Conservation (phyloP, 2,888 invertebrate species). For the Ormyrus pomaceus region DNA sequence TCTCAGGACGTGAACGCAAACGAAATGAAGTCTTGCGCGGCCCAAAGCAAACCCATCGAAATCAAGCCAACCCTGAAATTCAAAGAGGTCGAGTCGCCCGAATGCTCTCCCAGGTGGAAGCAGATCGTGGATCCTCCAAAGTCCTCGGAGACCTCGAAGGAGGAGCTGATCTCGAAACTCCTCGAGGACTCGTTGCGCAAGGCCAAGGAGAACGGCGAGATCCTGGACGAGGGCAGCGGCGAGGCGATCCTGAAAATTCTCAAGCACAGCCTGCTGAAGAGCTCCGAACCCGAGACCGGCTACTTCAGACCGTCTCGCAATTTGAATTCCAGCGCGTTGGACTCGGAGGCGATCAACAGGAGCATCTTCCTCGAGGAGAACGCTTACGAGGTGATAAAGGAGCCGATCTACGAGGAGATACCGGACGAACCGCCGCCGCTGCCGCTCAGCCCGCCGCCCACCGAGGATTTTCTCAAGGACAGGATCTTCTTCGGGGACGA, state of each 20-base stretch:
- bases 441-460: slow-evolving; percentile 86
- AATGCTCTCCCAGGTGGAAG: slow-evolving; percentile 41
- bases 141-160: slow-evolving; percentile 63
- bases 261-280: slow-evolving; percentile 72
- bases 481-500: slow-evolving; percentile 78
- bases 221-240: slow-evolving; percentile 71
- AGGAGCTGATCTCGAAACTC: slow-evolving; percentile 70
- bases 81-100: slow-evolving; percentile 34
- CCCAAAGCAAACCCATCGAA: slow-evolving; percentile 37
- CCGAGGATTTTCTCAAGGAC: slow-evolving; percentile 82
- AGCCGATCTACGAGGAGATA: slow-evolving; percentile 77
- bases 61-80: slow-evolving; percentile 10
- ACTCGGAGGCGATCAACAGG: slow-evolving; percentile 69
- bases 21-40: slow-evolving; percentile 3
- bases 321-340: slow-evolving; percentile 61
- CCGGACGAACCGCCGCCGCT: slow-evolving; percentile 80
- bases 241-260: slow-evolving; percentile 72
- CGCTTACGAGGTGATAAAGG: slow-evolving; percentile 75
- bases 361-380: slow-evolving; percentile 73
- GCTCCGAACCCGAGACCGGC: slow-evolving; percentile 65
- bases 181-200: slow-evolving; percentile 71
- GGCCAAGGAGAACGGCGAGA: slow-evolving; percentile 71
- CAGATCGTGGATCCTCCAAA: slow-evolving; percentile 15
- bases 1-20: slow-evolving; percentile 23
- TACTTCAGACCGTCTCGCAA: slow-evolving; percentile 68